Evolutionary conservation across 2,113 vertebrate species (phyloP).

Genomic region (Cottus gobio): DNA sequence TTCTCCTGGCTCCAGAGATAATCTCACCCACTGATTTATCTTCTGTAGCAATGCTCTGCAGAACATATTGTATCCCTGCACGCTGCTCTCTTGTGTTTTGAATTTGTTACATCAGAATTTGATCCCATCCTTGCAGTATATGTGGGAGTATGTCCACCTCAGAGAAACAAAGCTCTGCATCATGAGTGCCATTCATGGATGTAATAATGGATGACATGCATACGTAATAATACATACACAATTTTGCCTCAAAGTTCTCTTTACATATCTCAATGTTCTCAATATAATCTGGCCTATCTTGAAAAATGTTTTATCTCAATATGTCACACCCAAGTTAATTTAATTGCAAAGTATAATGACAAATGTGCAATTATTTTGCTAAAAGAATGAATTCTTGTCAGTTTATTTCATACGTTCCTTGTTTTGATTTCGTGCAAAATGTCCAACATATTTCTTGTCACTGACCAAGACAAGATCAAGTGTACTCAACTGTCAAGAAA

Average conservation of each 20-base stretch:
- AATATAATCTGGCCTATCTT: constrained; percentile 2
- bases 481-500: neutral
- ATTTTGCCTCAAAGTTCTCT: constrained; percentile 1
- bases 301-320: constrained; percentile 21
- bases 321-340: constrained; percentile 16
- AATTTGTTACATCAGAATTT: neutral
- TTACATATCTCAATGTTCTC: neutral
- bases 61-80: constrained; percentile 50
- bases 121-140: neutral
- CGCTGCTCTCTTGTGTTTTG: constrained; percentile 28
- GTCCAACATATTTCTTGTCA: neutral
- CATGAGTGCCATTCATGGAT: neutral
- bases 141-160: neutral
- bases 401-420: neutral
- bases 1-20: constrained; percentile 63
- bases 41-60: constrained; percentile 59
- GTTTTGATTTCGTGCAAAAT: constrained; percentile 14
- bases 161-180: neutral
- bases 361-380: neutral
- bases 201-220: constrained; percentile 4
- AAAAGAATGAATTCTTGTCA: neutral
- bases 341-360: constrained; percentile 29
- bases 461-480: neutral
- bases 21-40: constrained; percentile 78
- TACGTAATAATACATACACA: neutral